phyloP scores from a whole-genome alignment of 2,113 vertebrate genomes.

The Elaphurus davidianus region DNA sequence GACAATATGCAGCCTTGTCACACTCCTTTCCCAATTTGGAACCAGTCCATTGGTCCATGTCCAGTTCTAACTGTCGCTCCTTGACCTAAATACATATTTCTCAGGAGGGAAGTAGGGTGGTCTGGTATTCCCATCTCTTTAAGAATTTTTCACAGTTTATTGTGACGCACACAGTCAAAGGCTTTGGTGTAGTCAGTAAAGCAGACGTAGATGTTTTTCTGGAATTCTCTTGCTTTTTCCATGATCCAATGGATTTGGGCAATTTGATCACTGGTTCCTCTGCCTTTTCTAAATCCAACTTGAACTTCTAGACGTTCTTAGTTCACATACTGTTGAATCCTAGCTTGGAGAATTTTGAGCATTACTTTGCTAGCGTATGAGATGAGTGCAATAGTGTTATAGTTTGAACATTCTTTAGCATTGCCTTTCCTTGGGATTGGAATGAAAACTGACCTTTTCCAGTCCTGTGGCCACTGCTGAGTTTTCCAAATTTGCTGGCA shows the following conservation, averaged over 20 bases:
- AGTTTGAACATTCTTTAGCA: not conserved
- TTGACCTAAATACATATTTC: not conserved
- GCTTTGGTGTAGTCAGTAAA: not conserved
- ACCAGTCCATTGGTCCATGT: not conserved
- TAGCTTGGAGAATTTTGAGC: not conserved
- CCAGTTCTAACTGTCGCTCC: not conserved
- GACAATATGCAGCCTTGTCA: not conserved
- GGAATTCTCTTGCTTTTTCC: not conserved
- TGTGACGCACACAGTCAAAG: not conserved
- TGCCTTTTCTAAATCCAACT: not conserved
- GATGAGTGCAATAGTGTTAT: not conserved
- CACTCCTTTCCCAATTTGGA: not conserved
- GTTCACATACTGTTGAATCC: not conserved
- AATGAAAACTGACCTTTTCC: not conserved
- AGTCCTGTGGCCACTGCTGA: not conserved
- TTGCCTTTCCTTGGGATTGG: not conserved
- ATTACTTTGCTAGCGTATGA: not conserved
- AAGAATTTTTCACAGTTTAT: not conserved
- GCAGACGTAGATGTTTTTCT: not conserved
- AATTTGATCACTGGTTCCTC: not conserved
- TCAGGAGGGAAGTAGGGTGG: not conserved
- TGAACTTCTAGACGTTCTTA: not conserved
- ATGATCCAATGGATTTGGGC: not conserved
- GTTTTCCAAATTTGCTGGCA: not conserved
- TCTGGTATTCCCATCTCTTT: not conserved